Base-by-base conservation (phyloP, 2,113 vertebrate species). In the Gnathonemus echidnorhynchus region DNA sequence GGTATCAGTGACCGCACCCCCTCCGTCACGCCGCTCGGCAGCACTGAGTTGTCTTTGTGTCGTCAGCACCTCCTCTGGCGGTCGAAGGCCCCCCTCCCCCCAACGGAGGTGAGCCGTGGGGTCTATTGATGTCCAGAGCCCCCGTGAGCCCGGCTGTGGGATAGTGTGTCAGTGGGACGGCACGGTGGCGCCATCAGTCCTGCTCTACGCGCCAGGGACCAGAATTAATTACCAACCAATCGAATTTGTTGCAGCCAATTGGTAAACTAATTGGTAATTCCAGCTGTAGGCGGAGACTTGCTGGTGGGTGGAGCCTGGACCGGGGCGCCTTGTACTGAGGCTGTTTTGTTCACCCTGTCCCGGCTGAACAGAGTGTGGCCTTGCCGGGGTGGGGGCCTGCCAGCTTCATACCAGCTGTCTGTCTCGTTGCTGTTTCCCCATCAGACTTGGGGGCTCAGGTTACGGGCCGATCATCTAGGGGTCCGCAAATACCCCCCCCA, bases 231-330 rank as follows among this genome's bases (percentile, higher is more conserved):
- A 97, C 96, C 95, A 95, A 96, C 97, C 97, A 96, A 98, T 99
- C 96, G 95, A 99, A 98, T 97, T 95, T 90, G 94, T 96, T 95
- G 97, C 97, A 97, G 97, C 97, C 97, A 95, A 97, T 97, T 97
- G 97, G 96, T 96, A 96, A 98, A 95, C 97, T 98, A 98, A 99
- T 99, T 98, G 97, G 98, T 97, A 97, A 98, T 96, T 97, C 97
- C 97, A 98, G 97, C 97, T 96, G 96, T 94, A 94, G 95, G 94
- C 96, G 96, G 58, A 93, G 91, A 93, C 92, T 95, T 94, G 94
- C 96, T 95, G 95, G 95, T 50, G 95, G 95, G 94, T 94, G 91
- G 92, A 92, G 92, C 95, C 94, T 89, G 91, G 92, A 91, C 95
- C 93, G 89, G 91, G 92, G 56, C 70, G 94, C 91, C 91, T 93